A percentile compares a stretch with the other conserved stretches of the same genome.
phyloP scores from a whole-genome alignment of 2,888 invertebrate species.

The Volucella zonaria region DNA sequence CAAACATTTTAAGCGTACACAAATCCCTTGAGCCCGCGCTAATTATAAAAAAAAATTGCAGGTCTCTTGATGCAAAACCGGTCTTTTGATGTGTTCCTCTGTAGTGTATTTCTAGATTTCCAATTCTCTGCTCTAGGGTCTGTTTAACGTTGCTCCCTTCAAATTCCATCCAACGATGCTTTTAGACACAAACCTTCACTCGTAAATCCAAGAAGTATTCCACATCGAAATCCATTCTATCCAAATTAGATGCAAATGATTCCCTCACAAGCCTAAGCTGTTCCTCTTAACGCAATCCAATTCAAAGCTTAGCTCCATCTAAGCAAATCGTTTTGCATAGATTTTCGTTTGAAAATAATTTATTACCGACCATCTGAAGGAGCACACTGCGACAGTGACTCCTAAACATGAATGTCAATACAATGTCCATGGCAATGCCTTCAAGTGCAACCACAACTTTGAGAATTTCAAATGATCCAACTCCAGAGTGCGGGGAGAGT shows the following conservation, averaged over 20 bases:
- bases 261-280: background rate
- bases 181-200: background rate
- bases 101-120: too few species aligned
- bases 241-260: slow-evolving; percentile 53
- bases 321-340: slow-evolving; percentile 53
- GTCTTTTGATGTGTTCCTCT: too few species aligned
- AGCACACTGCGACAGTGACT: slow-evolving; percentile 25
- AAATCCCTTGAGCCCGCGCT: too few species aligned
- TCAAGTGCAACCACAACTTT: slow-evolving; percentile 34
- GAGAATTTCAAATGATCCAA: slow-evolving; percentile 36
- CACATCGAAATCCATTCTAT: slow-evolving; percentile 24
- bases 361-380: slow-evolving; percentile 29
- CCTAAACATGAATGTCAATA: slow-evolving; percentile 44
- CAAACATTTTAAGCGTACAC: too few species aligned
- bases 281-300: slow-evolving; percentile 39
- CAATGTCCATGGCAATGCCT: slow-evolving; percentile 31
- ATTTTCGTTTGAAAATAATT: slow-evolving; percentile 65
- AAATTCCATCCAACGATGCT: background rate
- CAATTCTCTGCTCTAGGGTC: too few species aligned
- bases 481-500: background rate
- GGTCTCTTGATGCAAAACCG: too few species aligned
- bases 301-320: slow-evolving; percentile 14
- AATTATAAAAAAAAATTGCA: too few species aligned
- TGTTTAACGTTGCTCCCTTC: background rate
- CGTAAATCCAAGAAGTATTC: slow-evolving; percentile 26